Conservation (phyloP, 2,888 invertebrate genomes). For the Amblyjoppa proteus region DNA sequence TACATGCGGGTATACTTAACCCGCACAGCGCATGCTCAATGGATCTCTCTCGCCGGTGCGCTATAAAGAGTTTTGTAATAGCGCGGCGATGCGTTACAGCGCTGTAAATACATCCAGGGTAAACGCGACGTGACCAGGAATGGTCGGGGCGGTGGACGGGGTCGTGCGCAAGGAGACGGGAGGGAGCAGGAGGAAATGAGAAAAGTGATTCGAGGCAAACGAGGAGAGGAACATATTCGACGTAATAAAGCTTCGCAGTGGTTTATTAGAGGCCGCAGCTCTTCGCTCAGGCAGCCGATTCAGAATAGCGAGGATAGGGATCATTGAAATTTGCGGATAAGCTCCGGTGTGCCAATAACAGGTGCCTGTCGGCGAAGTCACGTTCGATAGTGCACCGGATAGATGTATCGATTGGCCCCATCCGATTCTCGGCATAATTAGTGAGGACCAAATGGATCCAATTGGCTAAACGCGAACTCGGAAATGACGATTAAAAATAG, state of each 20-base stretch:
- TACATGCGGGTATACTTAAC: neutral
- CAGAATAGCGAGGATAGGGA: neutral
- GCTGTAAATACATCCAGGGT: slow-evolving; percentile 35
- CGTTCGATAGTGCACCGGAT: neutral
- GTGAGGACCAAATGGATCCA: neutral
- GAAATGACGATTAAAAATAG: neutral
- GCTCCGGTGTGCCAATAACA: neutral
- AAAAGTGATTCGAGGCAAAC: slow-evolving; percentile 53
- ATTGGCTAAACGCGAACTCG: neutral
- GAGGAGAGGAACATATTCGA: slow-evolving; percentile 43
- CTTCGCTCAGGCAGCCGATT: neutral
- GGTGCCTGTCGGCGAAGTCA: neutral
- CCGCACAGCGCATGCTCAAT: slow-evolving; percentile 6
- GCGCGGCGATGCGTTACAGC: slow-evolving; percentile 38
- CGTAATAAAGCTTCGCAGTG: slow-evolving; percentile 37
- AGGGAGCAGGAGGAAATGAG: slow-evolving; percentile 38
- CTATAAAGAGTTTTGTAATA: slow-evolving; percentile 32
- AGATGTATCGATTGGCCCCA: neutral
- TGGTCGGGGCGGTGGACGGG: slow-evolving; percentile 28
- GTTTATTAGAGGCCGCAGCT: slow-evolving; percentile 26
- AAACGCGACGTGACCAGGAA: slow-evolving; percentile 41
- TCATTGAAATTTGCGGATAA: neutral
- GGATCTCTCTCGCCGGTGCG: neutral
- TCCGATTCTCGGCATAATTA: neutral
- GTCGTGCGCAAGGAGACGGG: slow-evolving; percentile 11